These are phyloP conservation scores for Cryptophagus acutangulus DNA, from an alignment of 2,888 invertebrate species.

Conservation along the genomic window DNA sequence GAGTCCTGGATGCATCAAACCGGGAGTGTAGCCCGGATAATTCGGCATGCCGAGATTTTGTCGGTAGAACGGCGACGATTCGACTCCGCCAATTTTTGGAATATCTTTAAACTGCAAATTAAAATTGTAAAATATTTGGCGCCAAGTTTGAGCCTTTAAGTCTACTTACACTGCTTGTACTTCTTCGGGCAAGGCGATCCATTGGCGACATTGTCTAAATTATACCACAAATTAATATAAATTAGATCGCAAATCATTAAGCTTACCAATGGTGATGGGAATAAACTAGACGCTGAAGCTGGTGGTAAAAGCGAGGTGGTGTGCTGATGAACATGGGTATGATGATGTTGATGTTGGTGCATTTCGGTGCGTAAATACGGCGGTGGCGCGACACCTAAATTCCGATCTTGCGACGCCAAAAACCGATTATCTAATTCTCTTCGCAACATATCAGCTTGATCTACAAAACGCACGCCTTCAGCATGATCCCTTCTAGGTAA, in stretches of 20 bases:
- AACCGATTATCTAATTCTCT: constrained; percentile 88
- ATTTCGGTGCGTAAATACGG: constrained; percentile 74
- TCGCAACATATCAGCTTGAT: constrained; percentile 78
- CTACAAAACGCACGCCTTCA: too few relatives aligned
- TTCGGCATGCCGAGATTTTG: constrained; percentile 68
- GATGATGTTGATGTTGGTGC: constrained; percentile 92
- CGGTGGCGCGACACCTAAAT: constrained; percentile 49
- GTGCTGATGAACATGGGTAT: constrained; percentile 86
- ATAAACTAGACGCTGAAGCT: constrained; percentile 53
- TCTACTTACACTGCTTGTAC: constrained; percentile 40
- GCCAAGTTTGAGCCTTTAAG: too few relatives aligned
- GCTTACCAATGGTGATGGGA: constrained; percentile 65
- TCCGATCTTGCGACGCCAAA: constrained; percentile 77
- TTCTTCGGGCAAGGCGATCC: constrained; percentile 38
- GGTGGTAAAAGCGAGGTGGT: constrained; percentile 64
- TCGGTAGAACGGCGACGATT: constrained; percentile 75
- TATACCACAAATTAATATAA: constrained; percentile 23
- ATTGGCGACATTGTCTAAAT: constrained; percentile 37
- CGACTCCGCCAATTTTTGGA: constrained; percentile 74
- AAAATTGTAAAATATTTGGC: constrained; percentile 26
- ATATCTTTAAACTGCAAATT: constrained; percentile 75
- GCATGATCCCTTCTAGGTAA: constrained; percentile 15
- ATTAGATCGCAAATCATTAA: constrained; percentile 6
- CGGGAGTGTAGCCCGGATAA: constrained; percentile 73
- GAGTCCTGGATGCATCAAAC: constrained; percentile 72